Evolutionary conservation across 2,113 vertebrate species (phyloP), one percentile per base, ranked within the genome.

Genomic region (Martes martes): DNA sequence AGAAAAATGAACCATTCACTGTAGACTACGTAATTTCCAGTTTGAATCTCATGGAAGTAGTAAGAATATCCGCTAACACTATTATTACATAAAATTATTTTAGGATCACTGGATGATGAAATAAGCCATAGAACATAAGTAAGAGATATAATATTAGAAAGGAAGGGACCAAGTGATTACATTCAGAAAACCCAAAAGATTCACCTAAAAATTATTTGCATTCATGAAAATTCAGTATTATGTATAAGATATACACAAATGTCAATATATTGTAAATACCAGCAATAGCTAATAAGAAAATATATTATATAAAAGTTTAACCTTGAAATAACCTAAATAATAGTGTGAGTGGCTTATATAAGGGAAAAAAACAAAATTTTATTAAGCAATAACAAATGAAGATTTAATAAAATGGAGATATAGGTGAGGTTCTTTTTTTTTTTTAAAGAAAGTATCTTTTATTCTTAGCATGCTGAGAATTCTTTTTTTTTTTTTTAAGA

Each of bases 21-120:
- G 4, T 81, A 63, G 52, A 89, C 47, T 11, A 36, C 2, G 0
- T 67, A 69, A 85, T 84, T 93, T 91, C 94, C 50, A 63, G 7
- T 69, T 90, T 90, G 55, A 78, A 10, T 96, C n/a, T 95, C 69
- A 59, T 2, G 78, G 50, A 93, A 98, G 81, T 81, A 95, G 73
- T 57, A 94, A 95, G 50, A 95, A 63, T 69, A n/a, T 47, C 52
- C 5, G 47, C 24, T 39, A 74, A n/a, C 6, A 84, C 21, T 39
- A 45, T 96, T 52, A 65, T 89, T 89, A 89, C 23, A 71, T 93
- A 65, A 69, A 78, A 78, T 31, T 96, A 31, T 85, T 84, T 84
- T 67, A 89, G 47, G 74, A 87, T 50, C 11, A 3, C 42, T 90
- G 31, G 31, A n/a, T 21, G 9, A 87, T 94, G 16, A 52, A 90